These are phyloP conservation scores for Eilema caniola DNA, from an alignment of 2,888 invertebrate species.

Conservation along the genomic window DNA sequence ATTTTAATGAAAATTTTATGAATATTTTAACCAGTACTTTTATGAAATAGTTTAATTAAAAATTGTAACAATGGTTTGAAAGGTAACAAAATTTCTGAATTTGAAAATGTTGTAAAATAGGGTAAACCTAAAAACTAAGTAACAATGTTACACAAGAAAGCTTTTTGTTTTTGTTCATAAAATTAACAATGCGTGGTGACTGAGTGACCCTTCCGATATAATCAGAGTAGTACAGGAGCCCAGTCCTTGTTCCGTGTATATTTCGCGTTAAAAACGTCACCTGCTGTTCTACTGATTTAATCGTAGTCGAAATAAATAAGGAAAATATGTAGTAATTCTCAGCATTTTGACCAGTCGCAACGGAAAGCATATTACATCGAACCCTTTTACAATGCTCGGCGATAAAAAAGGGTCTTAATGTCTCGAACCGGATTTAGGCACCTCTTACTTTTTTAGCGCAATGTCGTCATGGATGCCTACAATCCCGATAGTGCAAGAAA, in stretches of 20 bases:
- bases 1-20: no score
- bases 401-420: conserved; percentile 6
- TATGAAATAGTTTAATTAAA: no score
- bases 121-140: not conserved
- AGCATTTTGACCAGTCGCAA: not conserved
- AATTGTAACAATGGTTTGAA: no score
- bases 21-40: no score
- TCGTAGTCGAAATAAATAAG: not conserved
- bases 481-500: not conserved
- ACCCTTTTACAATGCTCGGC: not conserved
- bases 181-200: not conserved
- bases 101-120: not conserved
- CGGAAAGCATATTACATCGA: not conserved
- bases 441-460: not conserved
- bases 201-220: not conserved
- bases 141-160: not conserved
- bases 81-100: not conserved
- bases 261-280: not conserved
- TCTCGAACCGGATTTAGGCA: not conserved
- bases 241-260: not conserved
- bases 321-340: not conserved
- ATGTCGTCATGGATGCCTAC: not conserved
- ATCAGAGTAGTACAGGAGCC: not conserved
- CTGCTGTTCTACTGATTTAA: not conserved
- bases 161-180: not conserved